Evolutionary conservation across 2,113 vertebrate species (phyloP).

Genomic region (Jacana jacana): DNA sequence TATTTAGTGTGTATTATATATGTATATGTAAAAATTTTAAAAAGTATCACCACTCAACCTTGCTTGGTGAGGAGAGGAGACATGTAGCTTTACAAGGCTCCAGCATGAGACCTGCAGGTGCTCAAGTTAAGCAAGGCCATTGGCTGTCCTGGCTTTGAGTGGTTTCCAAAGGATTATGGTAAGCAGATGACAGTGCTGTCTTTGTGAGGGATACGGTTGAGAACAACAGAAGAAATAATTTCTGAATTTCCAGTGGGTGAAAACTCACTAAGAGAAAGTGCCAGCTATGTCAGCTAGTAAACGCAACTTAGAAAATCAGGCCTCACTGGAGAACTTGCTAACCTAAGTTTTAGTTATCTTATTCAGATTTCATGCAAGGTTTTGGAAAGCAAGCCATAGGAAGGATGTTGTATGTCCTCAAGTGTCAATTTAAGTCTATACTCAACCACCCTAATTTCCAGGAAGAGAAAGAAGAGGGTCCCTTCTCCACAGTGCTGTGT

Average conservation of each 20-base stretch:
- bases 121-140: neutral
- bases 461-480: neutral
- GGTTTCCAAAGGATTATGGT: neutral
- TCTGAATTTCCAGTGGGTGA: neutral
- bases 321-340: neutral
- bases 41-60: neutral
- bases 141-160: neutral
- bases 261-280: neutral
- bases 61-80: neutral
- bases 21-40: neutral
- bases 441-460: neutral
- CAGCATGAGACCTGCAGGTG: neutral
- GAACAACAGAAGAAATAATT: neutral
- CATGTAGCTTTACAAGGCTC: neutral
- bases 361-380: neutral
- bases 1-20: no score
- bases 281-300: neutral
- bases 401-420: neutral
- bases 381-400: neutral
- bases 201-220: neutral
- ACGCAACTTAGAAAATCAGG: neutral
- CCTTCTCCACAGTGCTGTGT: neutral
- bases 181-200: neutral
- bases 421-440: neutral
- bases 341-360: neutral